These are phyloP conservation scores for Trachelus iudaicus DNA, from an alignment of 2,888 invertebrate species.

Conservation along the genomic window DNA sequence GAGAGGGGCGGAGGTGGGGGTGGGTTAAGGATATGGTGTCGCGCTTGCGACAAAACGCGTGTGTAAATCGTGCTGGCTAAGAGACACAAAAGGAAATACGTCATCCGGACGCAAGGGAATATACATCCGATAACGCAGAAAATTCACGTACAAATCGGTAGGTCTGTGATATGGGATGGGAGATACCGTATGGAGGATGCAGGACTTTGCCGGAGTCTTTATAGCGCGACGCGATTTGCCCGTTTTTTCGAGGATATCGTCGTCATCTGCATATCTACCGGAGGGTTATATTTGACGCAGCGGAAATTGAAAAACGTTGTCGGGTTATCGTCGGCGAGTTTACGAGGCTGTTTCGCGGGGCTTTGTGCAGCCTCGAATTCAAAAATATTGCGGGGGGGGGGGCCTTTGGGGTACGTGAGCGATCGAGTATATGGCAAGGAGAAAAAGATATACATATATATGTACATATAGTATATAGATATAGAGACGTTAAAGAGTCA, in stretches of 20 bases:
- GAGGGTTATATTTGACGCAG: constrained; percentile 22
- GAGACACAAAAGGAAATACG: background rate
- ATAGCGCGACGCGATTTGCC: constrained; percentile 15
- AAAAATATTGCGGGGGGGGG: background rate
- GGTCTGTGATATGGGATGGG: background rate
- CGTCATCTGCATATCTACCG: constrained; percentile 10
- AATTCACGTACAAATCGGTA: background rate
- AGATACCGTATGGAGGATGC: background rate
- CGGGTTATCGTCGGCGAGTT: constrained; percentile 36
- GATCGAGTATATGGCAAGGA: background rate
- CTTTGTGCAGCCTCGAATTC: background rate
- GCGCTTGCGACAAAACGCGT: background rate
- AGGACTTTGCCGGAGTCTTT: constrained; percentile 21
- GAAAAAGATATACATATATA: background rate
- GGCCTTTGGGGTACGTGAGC: background rate
- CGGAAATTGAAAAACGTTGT: constrained; percentile 51
- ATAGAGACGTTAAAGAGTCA: background rate
- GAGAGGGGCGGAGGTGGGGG: background rate
- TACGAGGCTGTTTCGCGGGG: constrained; percentile 29
- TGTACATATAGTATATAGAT: background rate
- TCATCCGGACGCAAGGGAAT: background rate
- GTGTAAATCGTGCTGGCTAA: background rate
- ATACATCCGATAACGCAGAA: background rate
- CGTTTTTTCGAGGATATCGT: constrained; percentile 21
- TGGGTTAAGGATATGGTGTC: background rate